Evolutionary conservation across 2,113 vertebrate species (phyloP).

Genomic region (Rhinolophus ferrumequinum): DNA sequence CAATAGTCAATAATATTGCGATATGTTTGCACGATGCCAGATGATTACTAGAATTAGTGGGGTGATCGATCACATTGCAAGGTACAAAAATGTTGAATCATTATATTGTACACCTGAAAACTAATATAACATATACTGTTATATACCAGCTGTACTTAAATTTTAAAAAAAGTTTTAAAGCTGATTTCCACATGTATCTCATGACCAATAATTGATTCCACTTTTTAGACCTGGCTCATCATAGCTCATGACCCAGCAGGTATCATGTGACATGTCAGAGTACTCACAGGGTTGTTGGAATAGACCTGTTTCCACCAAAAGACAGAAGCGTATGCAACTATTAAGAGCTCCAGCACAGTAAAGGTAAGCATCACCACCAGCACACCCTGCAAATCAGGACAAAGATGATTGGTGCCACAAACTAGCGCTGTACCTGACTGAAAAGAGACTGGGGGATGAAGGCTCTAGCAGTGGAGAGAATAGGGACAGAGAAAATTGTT

Average conservation of each 20-base stretch:
- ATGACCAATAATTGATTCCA: not conserved
- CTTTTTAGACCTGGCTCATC: not conserved
- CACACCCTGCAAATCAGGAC: not conserved
- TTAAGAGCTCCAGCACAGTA: slow-evolving; percentile 31
- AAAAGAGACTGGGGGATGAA: not conserved
- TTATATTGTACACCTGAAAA: no score
- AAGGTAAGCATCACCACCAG: not conserved
- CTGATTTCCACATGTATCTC: not conserved
- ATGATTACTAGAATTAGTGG: no score
- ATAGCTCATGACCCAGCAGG: not conserved
- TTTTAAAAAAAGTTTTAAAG: not conserved
- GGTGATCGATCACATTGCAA: no score
- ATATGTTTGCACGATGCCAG: no score
- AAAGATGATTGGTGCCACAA: not conserved
- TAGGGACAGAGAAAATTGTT: no score
- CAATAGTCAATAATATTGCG: no score
- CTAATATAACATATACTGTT: no score
- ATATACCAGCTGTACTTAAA: no score
- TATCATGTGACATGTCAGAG: not conserved
- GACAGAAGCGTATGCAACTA: not conserved
- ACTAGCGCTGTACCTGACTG: not conserved
- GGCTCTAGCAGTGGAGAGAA: no score
- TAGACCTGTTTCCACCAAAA: slow-evolving; percentile 50
- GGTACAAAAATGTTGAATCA: no score
- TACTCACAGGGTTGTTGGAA: not conserved